Evolutionary conservation across 2,113 vertebrate genomes (phyloP).

Genomic region (Campylomormyrus tamandua): DNA sequence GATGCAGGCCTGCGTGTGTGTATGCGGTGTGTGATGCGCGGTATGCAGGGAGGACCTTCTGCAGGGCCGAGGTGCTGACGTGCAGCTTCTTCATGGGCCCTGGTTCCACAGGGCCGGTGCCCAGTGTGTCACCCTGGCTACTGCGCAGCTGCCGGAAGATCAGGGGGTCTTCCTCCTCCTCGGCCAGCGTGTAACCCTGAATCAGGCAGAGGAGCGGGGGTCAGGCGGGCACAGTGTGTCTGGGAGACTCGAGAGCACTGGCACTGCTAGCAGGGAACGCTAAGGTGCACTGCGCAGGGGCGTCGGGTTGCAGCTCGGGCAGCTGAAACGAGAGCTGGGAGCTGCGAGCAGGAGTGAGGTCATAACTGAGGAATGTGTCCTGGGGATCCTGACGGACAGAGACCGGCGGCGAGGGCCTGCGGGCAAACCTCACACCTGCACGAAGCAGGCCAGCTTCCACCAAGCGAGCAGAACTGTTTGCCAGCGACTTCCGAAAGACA

Average conservation of each 20-base stretch:
- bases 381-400: constrained; percentile 15
- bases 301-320: constrained; percentile 6
- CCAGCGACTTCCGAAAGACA: background rate
- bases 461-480: too few species aligned
- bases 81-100: constrained; percentile 98
- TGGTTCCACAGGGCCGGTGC: constrained; percentile 81
- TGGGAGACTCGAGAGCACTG: background rate
- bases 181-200: constrained; percentile 93
- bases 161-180: constrained; percentile 92
- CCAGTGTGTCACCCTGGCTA: constrained; percentile 74
- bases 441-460: constrained; percentile 18
- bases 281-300: background rate
- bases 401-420: background rate
- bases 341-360: constrained; percentile 20
- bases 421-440: constrained; percentile 17
- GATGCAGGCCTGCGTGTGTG: background rate
- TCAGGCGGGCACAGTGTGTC: background rate
- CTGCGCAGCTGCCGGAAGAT: constrained; percentile 83
- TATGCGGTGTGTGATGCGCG: background rate
- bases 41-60: constrained; percentile 69
- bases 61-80: constrained; percentile 94
- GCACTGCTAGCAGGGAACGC: background rate
- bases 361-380: constrained; percentile 9
- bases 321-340: background rate
- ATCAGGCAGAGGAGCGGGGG: constrained; percentile 4